Base-by-base conservation (phyloP, 2,888 invertebrate genomes). In the Drosophila barbarae region DNA sequence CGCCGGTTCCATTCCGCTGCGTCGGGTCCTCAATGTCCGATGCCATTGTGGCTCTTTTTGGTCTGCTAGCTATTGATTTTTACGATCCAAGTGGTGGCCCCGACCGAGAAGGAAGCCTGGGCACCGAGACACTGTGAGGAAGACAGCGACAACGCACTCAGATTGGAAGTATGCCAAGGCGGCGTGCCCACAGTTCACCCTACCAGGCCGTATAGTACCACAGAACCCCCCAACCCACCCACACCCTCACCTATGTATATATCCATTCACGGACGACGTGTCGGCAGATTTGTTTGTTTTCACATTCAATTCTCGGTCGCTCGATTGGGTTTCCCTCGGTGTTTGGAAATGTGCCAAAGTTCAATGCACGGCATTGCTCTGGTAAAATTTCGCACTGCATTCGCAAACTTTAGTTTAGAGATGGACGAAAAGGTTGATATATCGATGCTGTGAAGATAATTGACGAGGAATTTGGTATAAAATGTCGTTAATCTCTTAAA, bases 271-370 rank as follows among this genome's bases (percentile, higher is more conserved):
- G 56, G 66, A 54, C 67, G 39, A 74, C 52, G 72, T 71, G 72
- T 56, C 42, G 55, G 59, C 71, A 77, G 64, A 74, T 74, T 74
- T 74, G 58, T 74, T 76, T 77, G 71, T 56, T 68, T 71, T 77
- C 49, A 38, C 68, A 69, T 69, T 69, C 53, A 15, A 65, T 65
- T 64, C 65, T 64, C 65, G 63, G 68, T 56, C 50, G 53, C 36
- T 56, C 56, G 66, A 52, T 66, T 60, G 41, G 52, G n/a, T 68
- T 66, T 58, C 46, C 49, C 39, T 54, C 34, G 59, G 30, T 46
- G 60, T 63, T 76, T 79, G 77, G 80, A 76, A 76, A 71, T 79
- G 66, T 73, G 76, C 80, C 80, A 79, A 76, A 78, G 79, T 76
- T 76, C 76, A 71, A 56, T 76, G 76, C 54, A 76, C 75, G 70